Conservation (phyloP, 1,140 invertebrate genomes). For the Drosophila funebris region DNA sequence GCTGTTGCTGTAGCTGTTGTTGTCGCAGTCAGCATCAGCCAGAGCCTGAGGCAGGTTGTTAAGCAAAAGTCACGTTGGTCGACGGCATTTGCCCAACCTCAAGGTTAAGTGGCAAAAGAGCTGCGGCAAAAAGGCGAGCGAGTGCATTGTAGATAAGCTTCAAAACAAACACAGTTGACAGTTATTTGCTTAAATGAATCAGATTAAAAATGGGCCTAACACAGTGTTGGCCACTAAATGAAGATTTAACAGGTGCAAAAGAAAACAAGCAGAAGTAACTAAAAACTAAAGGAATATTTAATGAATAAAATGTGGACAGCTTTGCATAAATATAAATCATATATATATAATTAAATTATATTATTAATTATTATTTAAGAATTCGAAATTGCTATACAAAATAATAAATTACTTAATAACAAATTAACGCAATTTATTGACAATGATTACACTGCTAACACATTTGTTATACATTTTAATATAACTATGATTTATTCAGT, state of each 20-base stretch:
- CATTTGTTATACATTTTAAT: too few species aligned
- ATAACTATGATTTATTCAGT: background rate
- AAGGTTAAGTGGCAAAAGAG: conserved; percentile 66
- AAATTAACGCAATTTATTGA: too few species aligned
- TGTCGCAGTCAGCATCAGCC: conserved; percentile 8
- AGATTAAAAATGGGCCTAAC: conserved; percentile 31
- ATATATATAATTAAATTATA: too few species aligned
- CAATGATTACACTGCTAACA: too few species aligned
- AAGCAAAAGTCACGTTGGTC: conserved; percentile 66
- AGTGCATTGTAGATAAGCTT: conserved; percentile 44
- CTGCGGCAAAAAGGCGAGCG: conserved; percentile 27
- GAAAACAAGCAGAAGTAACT: background rate
- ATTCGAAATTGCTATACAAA: too few species aligned
- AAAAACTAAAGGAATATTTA: background rate
- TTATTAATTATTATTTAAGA: too few species aligned
- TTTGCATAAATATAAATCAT: too few species aligned
- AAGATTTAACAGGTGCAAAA: background rate
- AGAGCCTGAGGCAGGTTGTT: conserved; percentile 40
- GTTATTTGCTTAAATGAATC: conserved; percentile 41
- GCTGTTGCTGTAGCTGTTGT: background rate
- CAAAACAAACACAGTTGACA: conserved; percentile 31
- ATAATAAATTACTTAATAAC: too few species aligned
- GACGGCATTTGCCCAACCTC: conserved; percentile 40
- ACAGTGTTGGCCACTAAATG: conserved; percentile 1
- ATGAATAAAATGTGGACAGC: background rate